These are phyloP conservation scores for Camelus bactrianus DNA, from an alignment of 2,113 vertebrate genomes.

Conservation along the genomic window DNA sequence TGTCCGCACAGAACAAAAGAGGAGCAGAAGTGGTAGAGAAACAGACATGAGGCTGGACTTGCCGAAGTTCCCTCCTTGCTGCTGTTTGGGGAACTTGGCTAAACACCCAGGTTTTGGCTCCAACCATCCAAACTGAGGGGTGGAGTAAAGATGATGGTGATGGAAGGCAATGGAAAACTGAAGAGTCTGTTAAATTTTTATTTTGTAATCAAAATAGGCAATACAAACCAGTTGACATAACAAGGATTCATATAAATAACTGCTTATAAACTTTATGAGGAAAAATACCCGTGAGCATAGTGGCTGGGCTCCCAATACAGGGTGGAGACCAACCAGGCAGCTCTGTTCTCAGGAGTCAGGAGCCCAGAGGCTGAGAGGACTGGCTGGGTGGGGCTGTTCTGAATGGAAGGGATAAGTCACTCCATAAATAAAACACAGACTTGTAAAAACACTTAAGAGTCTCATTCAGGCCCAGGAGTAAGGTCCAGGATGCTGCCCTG, in stretches of 20 bases:
- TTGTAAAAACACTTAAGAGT: slow-evolving; percentile 68
- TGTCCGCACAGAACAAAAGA: neutral
- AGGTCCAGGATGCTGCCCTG: slow-evolving; percentile 47
- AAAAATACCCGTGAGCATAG: slow-evolving; percentile 76
- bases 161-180: slow-evolving; percentile 32
- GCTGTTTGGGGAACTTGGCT: slow-evolving; percentile 15
- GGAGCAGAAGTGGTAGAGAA: neutral
- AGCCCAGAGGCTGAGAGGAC: slow-evolving; percentile 64
- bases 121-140: slow-evolving; percentile 14
- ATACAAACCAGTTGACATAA: slow-evolving; percentile 81
- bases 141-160: neutral
- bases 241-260: slow-evolving; percentile 59
- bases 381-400: slow-evolving; percentile 58
- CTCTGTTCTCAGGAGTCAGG: slow-evolving; percentile 60
- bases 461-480: slow-evolving; percentile 54
- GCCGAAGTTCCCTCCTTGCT: neutral
- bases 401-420: slow-evolving; percentile 75
- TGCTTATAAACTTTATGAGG: slow-evolving; percentile 61
- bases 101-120: neutral
- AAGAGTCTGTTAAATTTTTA: slow-evolving; percentile 78
- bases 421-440: slow-evolving; percentile 75
- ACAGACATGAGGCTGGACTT: neutral
- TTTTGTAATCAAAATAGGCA: slow-evolving; percentile 80
- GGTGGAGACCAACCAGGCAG: slow-evolving; percentile 65
- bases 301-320: slow-evolving; percentile 68